A percentile compares a stretch with the other conserved stretches of the same genome.
phyloP scores from a whole-genome alignment of 2,113 vertebrate genomes.

The Corythoichthys haematopterus region DNA sequence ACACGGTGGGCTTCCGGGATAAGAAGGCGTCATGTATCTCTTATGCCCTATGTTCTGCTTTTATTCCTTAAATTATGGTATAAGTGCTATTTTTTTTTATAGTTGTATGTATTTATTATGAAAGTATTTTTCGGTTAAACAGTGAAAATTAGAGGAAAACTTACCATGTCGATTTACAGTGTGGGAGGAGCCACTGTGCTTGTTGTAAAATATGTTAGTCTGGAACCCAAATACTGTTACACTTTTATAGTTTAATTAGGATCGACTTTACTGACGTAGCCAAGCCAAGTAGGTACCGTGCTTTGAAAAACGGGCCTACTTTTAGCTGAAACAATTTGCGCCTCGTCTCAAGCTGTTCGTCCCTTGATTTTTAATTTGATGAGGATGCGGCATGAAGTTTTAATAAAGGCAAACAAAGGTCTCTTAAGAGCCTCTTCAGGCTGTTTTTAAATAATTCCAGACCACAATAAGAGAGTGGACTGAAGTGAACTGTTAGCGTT shows the following conservation, averaged over 20 bases:
- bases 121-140: no score
- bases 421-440: background rate
- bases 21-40: no score
- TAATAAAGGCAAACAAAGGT: slow-evolving; percentile 4
- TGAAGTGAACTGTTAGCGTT: background rate
- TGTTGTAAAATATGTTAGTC: no score
- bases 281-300: background rate
- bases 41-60: no score
- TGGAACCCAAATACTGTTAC: no score
- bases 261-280: background rate
- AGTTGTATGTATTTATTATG: no score
- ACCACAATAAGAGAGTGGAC: background rate
- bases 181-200: no score
- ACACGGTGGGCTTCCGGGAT: no score
- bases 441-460: slow-evolving; percentile 3
- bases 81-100: no score
- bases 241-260: background rate
- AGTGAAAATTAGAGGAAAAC: no score
- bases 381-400: background rate
- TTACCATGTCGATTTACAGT: no score
- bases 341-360: background rate
- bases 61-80: no score
- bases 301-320: background rate
- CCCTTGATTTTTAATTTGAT: slow-evolving; percentile 5
- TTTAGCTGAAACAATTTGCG: background rate